Evolutionary conservation across 2,888 invertebrate genomes (phyloP), one percentile per base, ranked within the genome.

Genomic region (Sarcophaga rosellei): DNA sequence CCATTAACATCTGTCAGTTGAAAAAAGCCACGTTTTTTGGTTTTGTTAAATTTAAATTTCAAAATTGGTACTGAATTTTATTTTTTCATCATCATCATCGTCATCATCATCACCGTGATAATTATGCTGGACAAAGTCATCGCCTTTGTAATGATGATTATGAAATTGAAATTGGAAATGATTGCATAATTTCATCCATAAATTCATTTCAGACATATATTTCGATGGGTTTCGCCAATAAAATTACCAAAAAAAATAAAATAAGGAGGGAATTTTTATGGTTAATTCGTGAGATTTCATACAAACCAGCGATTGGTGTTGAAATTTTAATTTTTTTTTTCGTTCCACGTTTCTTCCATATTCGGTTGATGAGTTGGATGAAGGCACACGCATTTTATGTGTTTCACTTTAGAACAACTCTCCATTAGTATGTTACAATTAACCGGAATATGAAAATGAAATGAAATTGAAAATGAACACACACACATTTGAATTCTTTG

Each of bases 201-300:
- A 76, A 47, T 70, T 63, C 25, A 63, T 59, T 17, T 63, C 17
- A 45, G 23, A 21, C 61, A 66, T 53, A 74, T 69, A 75, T 69
- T 78, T 65, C 62, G 11, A 44, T 69, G 74, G 47, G 66, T 47
- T 66, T 17, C 15, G 6, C 35, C 35, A 44, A 74, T 21, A 69
- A 62, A 81, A 63, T 21, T 73, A 76, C 17, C 12, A 61, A 21
- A 68, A 57, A 70, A 78, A 84, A 83, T n/a, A n/a, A n/a, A n/a
- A n/a, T n/a, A 86, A 74, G 2, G 8, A 35, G 1, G 8, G 53
- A 76, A 90, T 90, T 90, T 91, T 91, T 92, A 91, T 91, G 89
- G 89, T 91, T 87, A 89, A 88, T 91, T 91, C 92, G 91, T 91
- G 91, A 90, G 91, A 88, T 91, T 90, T 88, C 88, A 88, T 85